Percentiles rank a stretch among this genome's conserved stretches.
These are phyloP conservation scores for Dimorphilus gyrociliatus DNA, from an alignment of 2,888 invertebrate species.

Conservation along the genomic window DNA sequence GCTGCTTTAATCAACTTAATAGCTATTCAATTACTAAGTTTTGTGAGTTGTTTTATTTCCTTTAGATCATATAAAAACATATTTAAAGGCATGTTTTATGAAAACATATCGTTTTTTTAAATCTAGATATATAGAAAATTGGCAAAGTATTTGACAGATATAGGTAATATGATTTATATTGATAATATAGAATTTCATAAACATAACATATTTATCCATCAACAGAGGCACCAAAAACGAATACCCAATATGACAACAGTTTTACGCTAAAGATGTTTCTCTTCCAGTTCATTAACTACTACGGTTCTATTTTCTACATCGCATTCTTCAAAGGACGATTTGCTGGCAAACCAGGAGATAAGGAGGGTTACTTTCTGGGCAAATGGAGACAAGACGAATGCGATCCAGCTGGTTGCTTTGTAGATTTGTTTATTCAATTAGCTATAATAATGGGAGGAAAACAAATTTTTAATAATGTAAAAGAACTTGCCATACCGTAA, in stretches of 20 bases:
- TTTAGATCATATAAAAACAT: neutral
- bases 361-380: too few species aligned
- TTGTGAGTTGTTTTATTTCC: constrained; percentile 18
- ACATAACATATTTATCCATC: too few species aligned
- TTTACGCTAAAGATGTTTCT: constrained; percentile 19
- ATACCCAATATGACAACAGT: constrained; percentile 15
- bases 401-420: constrained; percentile 74
- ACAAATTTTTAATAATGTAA: constrained; percentile 69
- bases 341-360: constrained; percentile 3
- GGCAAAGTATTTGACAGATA: constrained; percentile 11
- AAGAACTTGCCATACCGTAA: constrained; percentile 71
- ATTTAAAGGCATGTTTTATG: constrained; percentile 2
- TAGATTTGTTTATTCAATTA: constrained; percentile 79
- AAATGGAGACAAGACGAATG: too few species aligned
- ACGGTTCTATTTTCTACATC: constrained; percentile 18
- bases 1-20: constrained; percentile 77
- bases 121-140: constrained; percentile 10
- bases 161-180: too few species aligned
- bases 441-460: constrained; percentile 91
- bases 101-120: neutral
- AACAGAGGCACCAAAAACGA: constrained; percentile 13
- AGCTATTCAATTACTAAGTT: constrained; percentile 75
- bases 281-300: constrained; percentile 21
- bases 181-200: too few species aligned
- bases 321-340: constrained; percentile 19